phyloP scores from a whole-genome alignment of 2,888 invertebrate species.

The Nomada ruficornis region DNA sequence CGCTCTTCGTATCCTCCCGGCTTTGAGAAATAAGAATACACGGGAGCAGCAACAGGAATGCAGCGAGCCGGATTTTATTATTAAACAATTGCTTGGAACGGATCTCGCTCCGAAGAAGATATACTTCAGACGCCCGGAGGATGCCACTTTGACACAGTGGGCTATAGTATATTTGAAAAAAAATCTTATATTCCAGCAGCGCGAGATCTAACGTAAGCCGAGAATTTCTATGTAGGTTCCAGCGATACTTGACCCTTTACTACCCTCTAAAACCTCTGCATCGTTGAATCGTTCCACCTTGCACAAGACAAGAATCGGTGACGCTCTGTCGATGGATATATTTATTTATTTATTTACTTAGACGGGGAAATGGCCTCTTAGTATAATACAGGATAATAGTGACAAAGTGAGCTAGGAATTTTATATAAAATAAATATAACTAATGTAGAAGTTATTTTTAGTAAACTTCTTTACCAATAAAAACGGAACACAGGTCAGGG shows the following conservation, averaged over 20 bases:
- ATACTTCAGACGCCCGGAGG: conserved; percentile 4
- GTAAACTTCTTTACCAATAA: too few species aligned
- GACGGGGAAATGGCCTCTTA: too few species aligned
- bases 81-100: conserved; percentile 30
- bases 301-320: conserved; percentile 33
- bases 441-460: too few species aligned
- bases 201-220: conserved; percentile 10
- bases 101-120: not conserved
- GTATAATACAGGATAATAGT: too few species aligned
- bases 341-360: too few species aligned
- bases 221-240: conserved; percentile 32
- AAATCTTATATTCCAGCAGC: conserved; percentile 18
- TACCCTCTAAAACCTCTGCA: conserved; percentile 4
- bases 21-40: conserved; percentile 6
- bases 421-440: too few species aligned
- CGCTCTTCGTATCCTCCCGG: too few species aligned
- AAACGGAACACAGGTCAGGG: too few species aligned
- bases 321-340: too few species aligned
- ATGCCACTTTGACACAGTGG: conserved; percentile 11
- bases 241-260: conserved; percentile 32
- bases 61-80: conserved; percentile 43
- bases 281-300: not conserved
- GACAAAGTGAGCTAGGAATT: too few species aligned
- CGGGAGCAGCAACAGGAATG: not conserved
- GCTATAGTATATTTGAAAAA: conserved; percentile 23